Base-by-base conservation (phyloP, 2,888 invertebrate species). In the Marasmarcha lunaedactyla region DNA sequence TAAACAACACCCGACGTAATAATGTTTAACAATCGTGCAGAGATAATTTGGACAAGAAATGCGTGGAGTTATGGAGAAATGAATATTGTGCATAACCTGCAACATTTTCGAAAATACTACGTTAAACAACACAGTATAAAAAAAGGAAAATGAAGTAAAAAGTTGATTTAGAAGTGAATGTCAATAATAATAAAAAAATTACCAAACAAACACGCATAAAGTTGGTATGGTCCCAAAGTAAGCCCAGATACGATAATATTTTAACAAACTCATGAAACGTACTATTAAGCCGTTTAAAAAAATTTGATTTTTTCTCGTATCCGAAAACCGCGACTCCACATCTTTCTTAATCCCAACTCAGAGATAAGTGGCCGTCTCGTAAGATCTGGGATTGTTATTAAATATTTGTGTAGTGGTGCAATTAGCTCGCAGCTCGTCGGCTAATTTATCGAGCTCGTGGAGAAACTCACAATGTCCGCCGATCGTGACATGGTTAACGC, bases 1-100 rank as follows among this genome's bases (percentile, higher is more conserved):
- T 83, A 83, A 83, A 83, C 83, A 83, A 83, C 83, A 83, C 79
- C 83, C 83, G 73, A 78, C 78, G 81, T 83, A 83, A 83, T 83
- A 83, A 83, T 83, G 83, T 83, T 83, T 83, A 83, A 83, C 83
- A 81, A 83, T 83, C 83, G 79, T 77, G 81, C 76, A 79, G 79
- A 81, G 79, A 79, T 81, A 77, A 81, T 78, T 83, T 65, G 72
- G 60, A 77, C 66, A 74, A 48, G 25, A 51, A 45, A 45, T 38
- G 12, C 25, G 40, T 68, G 38, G 77, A 79, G 70, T 49, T 34
- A 15, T 33, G 3, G 7, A 20, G 20, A 20, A 7, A 20, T 20
- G 20, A 5, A 7, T 20, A 20, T n/a, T n/a, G n/a, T n/a, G n/a
- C n/a, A n/a, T n/a, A n/a, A n/a, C n/a, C n/a, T n/a, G n/a, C n/a